These are phyloP conservation scores for Metopia argyrocephala DNA, from an alignment of 2,888 invertebrate genomes.

Conservation along the genomic window DNA sequence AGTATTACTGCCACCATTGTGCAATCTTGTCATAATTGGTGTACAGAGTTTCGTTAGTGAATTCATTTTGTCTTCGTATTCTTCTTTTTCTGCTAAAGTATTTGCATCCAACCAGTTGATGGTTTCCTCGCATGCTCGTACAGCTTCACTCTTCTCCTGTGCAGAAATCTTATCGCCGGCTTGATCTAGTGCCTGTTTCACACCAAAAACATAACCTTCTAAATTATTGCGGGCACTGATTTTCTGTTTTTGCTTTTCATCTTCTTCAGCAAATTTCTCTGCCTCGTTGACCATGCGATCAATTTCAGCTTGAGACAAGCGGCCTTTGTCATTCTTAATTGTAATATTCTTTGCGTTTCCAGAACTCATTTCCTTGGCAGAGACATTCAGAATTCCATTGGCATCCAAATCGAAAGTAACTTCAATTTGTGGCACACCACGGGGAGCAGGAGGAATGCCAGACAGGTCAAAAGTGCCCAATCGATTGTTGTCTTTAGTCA, in stretches of 20 bases:
- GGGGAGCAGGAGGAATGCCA: slow-evolving; percentile 96
- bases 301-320: slow-evolving; percentile 89
- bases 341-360: slow-evolving; percentile 87
- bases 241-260: slow-evolving; percentile 84
- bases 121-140: slow-evolving; percentile 82
- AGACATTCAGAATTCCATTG: slow-evolving; percentile 95
- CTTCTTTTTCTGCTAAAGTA: slow-evolving; percentile 85
- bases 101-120: slow-evolving; percentile 87
- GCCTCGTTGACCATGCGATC: slow-evolving; percentile 88
- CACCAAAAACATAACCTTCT: slow-evolving; percentile 83
- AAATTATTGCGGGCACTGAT: slow-evolving; percentile 82
- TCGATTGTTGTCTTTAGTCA: slow-evolving; percentile 96
- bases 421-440: slow-evolving; percentile 91
- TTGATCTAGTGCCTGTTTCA: slow-evolving; percentile 84
- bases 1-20: slow-evolving; percentile 84
- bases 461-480: slow-evolving; percentile 97
- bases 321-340: slow-evolving; percentile 90
- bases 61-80: slow-evolving; percentile 81
- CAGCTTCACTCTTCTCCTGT: slow-evolving; percentile 84
- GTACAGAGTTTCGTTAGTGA: slow-evolving; percentile 72
- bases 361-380: slow-evolving; percentile 85
- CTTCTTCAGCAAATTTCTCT: slow-evolving; percentile 86
- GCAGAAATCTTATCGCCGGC: slow-evolving; percentile 82
- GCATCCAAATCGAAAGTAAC: slow-evolving; percentile 91
- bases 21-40: slow-evolving; percentile 69